Base-by-base conservation (phyloP, 2,888 invertebrate species). In the Folsomia candida region DNA sequence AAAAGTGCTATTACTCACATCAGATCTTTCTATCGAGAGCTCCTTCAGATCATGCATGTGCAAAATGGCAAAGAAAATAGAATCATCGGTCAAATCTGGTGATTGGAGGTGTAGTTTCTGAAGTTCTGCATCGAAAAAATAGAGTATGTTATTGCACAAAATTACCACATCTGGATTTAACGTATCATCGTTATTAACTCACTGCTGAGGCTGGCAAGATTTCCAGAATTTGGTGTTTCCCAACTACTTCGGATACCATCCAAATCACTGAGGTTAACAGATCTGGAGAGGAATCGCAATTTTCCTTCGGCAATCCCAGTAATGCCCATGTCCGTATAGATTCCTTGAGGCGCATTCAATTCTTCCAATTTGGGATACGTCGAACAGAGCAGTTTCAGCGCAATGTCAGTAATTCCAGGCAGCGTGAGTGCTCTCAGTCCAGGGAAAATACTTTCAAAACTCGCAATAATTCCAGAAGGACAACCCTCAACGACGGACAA, bases 351-450 rank as follows among this genome's bases (percentile, higher is more conserved):
- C 1, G 74, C 74, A 29, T 26, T 61, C 24, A 71, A 37, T 37
- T 74, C 74, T 57, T 74, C 74, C n/a, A 74, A 54, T 26, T 74
- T 71, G 9, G 74, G 74, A 29, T 69, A 74, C 60, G 63, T 74
- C 14, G 64, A 64, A 51, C 68, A 68, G 26, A 74, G 57, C 22
- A 74, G 54, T 65, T 67, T 47, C 25, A 72, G 27, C 6, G 74
- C 69, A 18, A 62, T 71, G 61, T 74, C 74, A 22, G 71, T 72
- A 27, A 74, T 27, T 57, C 74, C 74, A 68, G 71, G 71, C 24
- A 74, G 22, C 22, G 65, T 67, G 6, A 74, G 25, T 0, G 71
- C 67, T 25, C 63, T 74, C 29, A 74, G 28, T 3, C 37, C 37
- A 20, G 74, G 74, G 64, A 60, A 74, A 59, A 71, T 69, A 54